A percentile compares a stretch with the other conserved stretches of the same genome.
Evolutionary conservation across 2,797 vertebrate species (phyloP).

Genomic region (Brachymystax lenok): DNA sequence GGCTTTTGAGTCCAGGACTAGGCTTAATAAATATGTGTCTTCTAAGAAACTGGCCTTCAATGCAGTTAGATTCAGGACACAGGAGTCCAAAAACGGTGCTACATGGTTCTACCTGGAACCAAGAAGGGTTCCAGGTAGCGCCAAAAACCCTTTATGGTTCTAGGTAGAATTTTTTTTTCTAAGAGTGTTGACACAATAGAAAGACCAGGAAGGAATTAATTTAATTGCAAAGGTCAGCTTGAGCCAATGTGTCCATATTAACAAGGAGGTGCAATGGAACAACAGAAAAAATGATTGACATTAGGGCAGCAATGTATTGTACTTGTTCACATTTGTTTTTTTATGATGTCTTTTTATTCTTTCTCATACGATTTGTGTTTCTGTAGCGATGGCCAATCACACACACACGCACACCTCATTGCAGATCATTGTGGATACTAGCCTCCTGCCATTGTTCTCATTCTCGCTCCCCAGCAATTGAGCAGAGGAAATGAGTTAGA

Average conservation of each 20-base stretch:
- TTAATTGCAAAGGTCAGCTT: conserved; percentile 54
- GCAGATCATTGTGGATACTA: conserved; percentile 47
- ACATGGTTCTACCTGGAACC: too few species aligned
- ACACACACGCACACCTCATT: conserved; percentile 13
- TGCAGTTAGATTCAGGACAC: conserved; percentile 4
- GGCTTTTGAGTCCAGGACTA: not conserved
- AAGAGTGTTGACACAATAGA: not conserved
- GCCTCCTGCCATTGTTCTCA: conserved; percentile 26
- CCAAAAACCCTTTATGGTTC: not conserved
- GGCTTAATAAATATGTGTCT: not conserved
- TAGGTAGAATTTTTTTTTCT: not conserved
- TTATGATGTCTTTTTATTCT: conserved; percentile 56
- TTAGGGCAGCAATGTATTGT: conserved; percentile 28
- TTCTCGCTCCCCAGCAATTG: conserved; percentile 25
- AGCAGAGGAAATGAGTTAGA: conserved; percentile 10
- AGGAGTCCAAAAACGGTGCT: too few species aligned
- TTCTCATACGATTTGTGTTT: conserved; percentile 49
- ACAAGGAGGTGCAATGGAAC: conserved; percentile 63
- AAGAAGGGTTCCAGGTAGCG: too few species aligned
- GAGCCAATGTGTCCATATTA: conserved; percentile 54
- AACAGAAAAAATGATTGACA: conserved; percentile 68
- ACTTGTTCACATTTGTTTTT: conserved; percentile 60
- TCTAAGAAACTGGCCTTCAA: not conserved
- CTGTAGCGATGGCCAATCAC: not conserved
- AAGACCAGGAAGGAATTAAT: conserved; percentile 24